phyloP scores from a whole-genome alignment of 2,113 vertebrate genomes.

The Formicarius rufipectus region DNA sequence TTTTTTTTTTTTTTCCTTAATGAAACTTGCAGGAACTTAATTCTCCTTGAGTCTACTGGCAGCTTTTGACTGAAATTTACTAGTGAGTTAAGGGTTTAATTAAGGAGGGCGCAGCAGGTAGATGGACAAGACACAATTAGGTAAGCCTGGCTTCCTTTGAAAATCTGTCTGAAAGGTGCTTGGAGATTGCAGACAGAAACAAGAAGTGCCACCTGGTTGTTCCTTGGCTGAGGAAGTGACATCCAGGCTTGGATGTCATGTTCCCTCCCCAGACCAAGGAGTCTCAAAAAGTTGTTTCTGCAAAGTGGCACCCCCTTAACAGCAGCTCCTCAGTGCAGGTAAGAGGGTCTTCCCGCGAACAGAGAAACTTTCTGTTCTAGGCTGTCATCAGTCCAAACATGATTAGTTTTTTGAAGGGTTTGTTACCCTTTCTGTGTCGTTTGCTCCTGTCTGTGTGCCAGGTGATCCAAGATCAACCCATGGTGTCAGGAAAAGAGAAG shows the following conservation, averaged over 20 bases:
- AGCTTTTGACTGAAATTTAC: background rate
- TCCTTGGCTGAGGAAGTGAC: background rate
- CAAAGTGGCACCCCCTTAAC: background rate
- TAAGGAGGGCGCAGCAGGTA: background rate
- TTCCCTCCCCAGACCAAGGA: background rate
- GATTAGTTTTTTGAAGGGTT: background rate
- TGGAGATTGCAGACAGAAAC: background rate
- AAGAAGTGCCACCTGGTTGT: background rate
- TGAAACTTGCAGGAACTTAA: background rate
- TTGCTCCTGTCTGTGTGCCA: background rate
- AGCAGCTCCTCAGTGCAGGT: background rate
- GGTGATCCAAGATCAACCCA: background rate
- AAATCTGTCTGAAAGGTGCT: background rate
- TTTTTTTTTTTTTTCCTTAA: background rate
- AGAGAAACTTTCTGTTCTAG: background rate
- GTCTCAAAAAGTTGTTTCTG: background rate
- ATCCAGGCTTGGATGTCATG: accelerated
- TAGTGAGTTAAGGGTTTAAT: background rate
- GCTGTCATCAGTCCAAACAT: background rate
- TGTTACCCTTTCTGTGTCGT: background rate
- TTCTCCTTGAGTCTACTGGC: background rate
- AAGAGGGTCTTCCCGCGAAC: background rate
- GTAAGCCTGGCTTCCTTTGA: background rate
- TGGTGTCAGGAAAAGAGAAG: background rate
- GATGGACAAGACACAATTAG: background rate